Percentiles rank a stretch among this genome's conserved stretches.
Conservation (phyloP, 2,797 vertebrate species). For the Gallirallus australis region DNA sequence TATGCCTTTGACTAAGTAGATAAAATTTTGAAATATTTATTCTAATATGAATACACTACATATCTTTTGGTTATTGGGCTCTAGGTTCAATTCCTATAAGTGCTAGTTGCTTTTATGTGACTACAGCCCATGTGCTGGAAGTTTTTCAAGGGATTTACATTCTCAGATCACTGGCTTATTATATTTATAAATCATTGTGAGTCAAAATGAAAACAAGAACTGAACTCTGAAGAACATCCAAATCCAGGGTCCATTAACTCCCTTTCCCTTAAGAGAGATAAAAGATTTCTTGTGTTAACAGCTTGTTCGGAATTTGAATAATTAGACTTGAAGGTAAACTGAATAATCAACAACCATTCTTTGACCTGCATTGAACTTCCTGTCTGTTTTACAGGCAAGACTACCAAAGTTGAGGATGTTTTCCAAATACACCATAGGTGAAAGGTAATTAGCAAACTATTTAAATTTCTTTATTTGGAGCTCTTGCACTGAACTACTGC, state of each 20-base stretch:
- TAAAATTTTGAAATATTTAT: not conserved
- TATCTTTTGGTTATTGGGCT: not conserved
- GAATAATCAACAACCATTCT: not conserved
- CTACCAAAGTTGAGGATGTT: not conserved
- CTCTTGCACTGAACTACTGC: not conserved
- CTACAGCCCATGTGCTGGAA: not conserved
- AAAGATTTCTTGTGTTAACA: not conserved
- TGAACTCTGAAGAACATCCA: not conserved
- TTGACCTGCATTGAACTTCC: not conserved
- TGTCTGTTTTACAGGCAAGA: not conserved
- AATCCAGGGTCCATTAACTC: not conserved
- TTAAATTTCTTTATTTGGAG: not conserved
- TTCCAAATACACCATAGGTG: not conserved
- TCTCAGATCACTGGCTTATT: not conserved
- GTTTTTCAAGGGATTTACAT: not conserved
- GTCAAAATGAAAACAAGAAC: not conserved
- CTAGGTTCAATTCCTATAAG: not conserved
- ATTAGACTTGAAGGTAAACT: not conserved
- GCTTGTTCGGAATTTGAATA: not conserved
- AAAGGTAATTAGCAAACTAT: not conserved
- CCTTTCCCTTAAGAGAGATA: not conserved
- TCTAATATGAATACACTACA: not conserved
- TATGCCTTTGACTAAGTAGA: not conserved
- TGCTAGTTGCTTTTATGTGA: not conserved
- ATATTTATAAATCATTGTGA: not conserved